A percentile compares a stretch with the other conserved stretches of the same genome.
Evolutionary conservation across 2,113 vertebrate species (phyloP).

Genomic region (Entomyzon cyanotis): DNA sequence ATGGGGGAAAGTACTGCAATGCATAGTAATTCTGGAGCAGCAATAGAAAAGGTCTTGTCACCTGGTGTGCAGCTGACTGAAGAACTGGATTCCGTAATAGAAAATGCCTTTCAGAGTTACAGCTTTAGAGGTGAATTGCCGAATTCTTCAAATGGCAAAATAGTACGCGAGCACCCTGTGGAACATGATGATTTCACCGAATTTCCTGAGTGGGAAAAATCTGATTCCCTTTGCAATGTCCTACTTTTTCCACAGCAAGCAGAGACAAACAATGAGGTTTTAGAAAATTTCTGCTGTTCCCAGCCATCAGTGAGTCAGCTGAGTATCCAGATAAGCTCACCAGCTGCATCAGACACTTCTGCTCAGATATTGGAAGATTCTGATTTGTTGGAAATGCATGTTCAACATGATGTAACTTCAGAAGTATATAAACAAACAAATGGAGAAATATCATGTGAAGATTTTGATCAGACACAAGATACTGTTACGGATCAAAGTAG

Average conservation of each 20-base stretch:
- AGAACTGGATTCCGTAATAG: conserved; percentile 82
- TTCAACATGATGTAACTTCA: neutral
- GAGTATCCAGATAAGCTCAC: neutral
- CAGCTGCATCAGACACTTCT: neutral
- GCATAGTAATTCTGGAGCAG: conserved; percentile 3
- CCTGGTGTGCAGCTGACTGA: conserved; percentile 72
- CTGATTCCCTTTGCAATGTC: conserved; percentile 21
- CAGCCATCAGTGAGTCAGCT: conserved; percentile 19
- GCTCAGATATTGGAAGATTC: neutral
- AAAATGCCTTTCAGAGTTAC: conserved; percentile 77
- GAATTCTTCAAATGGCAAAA: conserved; percentile 49
- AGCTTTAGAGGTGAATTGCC: conserved; percentile 20
- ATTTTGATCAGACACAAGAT: conserved; percentile 11
- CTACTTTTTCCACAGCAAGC: conserved; percentile 33
- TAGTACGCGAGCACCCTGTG: neutral
- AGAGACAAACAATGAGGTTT: conserved; percentile 22
- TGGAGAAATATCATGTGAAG: neutral
- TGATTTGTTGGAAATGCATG: neutral
- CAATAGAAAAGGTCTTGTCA: conserved; percentile 17
- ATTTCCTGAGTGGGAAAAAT: conserved; percentile 64
- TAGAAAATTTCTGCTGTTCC: conserved; percentile 36
- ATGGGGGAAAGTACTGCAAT: neutral
- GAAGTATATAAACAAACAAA: neutral
- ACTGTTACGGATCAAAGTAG: neutral
- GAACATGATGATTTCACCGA: neutral